Evolutionary conservation across 2,888 invertebrate genomes (phyloP), one percentile per base, ranked within the genome.

Genomic region (Aspidiotus rigidus): DNA sequence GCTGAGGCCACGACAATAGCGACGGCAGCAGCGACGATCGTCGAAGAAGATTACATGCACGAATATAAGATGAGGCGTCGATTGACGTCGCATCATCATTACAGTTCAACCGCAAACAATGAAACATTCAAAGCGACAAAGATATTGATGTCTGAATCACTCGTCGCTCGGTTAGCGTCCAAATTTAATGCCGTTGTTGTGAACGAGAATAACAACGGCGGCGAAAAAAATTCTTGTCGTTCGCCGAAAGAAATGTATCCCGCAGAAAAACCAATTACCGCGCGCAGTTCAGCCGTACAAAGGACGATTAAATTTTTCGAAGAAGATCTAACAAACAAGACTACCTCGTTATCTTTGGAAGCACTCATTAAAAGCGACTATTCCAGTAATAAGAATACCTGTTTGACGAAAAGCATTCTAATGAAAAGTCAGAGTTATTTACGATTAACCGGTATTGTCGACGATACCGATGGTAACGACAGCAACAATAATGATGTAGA

Each of bases 111-210:
- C 56, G 56, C 15, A 15, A 17, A 55, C 13, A 59, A 59, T 16
- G 2, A 11, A n/a, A 49, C 28, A 1, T 72, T 71, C 67, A 67
- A 70, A 49, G 54, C 72, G 13, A 69, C 69, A 57, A 71, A 72
- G 16, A 70, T 72, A 15, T 54, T 70, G 49, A 69, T 72, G 9
- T 69, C 70, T 44, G 63, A 63, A 16, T 62, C 69, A 3, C 59
- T 72, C 55, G 74, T 75, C 1, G 71, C 74, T 7, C 72, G 72
- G 39, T 66, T 75, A 17, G 74, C 74, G 10, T 72, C 73, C 55
- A 74, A 73, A 64, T 75, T 75, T 72, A 75, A 75, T 71, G 73
- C 74, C 11, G 73, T 74, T 44, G 70, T 74, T 59, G 71, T 74
- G 13, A 72, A 73, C 28, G 73, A 74, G 66, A 67, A 69, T 11